Evolutionary conservation across 2,113 vertebrate species (phyloP), one percentile per base, ranked within the genome.

Genomic region (Eudorcas thomsonii): DNA sequence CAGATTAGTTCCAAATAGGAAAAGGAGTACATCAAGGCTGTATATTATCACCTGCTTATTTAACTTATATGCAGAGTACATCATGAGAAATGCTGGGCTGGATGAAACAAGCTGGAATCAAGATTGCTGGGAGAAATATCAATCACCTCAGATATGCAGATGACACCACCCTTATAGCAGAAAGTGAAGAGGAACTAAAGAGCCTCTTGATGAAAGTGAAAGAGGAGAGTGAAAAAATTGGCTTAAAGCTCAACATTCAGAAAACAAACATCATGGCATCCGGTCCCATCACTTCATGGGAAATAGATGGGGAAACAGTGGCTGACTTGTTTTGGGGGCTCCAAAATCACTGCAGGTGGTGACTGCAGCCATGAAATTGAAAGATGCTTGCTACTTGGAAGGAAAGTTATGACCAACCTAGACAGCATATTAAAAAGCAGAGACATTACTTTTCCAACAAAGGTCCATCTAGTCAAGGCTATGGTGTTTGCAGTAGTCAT

Each of bases 371-470:
- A n/a, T 67, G 16, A 67, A 67, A 67, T 67, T 67, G 19, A 64
- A 64, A 19, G 33, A 67, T 0, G 0, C 62, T 67, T 67, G 0
- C 16, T n/a, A 1, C 7, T 67, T 67, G 62, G 33, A n/a, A 67
- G 62, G 16, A 19, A 67, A 67, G 62, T n/a, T 67, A n/a, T n/a
- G 33, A 67, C 64, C 33, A 67, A 67, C 33, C 8, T 67, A 67
- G 64, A 67, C 2, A 67, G 64, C 64, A 36, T 36, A n/a, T n/a
- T 67, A 1, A 67, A 67, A 67, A 67, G 8, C 33, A 67, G 33
- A 17, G 7, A 67, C 33, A 67, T 67, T 67, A 19, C 62, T 67
- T 67, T 67, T 33, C 64, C 16, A 21, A 36, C 16, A 67, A 67
- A 67, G 33, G 64, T 67, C 33, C 2, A 0, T 67, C 33, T 36